Evolutionary conservation across 2,888 invertebrate genomes (phyloP).

Genomic region (Caenorhabditis angaria): DNA sequence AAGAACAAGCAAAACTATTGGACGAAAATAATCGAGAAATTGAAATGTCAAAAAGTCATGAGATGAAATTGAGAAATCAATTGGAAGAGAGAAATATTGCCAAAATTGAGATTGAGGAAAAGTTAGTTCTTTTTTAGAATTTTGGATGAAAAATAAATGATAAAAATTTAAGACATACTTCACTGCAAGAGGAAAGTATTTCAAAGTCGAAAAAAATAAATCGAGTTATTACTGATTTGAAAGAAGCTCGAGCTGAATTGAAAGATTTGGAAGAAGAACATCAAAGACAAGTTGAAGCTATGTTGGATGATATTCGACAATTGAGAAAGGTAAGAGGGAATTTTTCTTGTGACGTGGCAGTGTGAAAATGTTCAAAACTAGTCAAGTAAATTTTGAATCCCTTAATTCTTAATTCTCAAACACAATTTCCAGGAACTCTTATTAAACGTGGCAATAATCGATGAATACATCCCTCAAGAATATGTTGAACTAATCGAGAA

Average conservation of each 20-base stretch:
- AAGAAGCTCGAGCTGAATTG: slow-evolving; percentile 48
- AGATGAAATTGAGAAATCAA: slow-evolving; percentile 38
- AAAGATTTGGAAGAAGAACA: slow-evolving; percentile 84
- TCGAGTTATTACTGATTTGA: slow-evolving; percentile 41
- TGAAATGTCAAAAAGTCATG: slow-evolving; percentile 49
- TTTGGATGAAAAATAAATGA: slow-evolving; percentile 73
- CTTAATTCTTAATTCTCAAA: too few species aligned
- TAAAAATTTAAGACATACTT: slow-evolving; percentile 79
- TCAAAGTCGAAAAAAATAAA: slow-evolving; percentile 92
- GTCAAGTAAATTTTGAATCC: too few species aligned
- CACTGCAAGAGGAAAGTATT: slow-evolving; percentile 90
- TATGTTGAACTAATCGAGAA: slow-evolving; percentile 80
- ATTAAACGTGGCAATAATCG: slow-evolving; percentile 87
- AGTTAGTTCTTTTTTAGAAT: slow-evolving; percentile 19
- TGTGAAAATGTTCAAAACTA: not conserved
- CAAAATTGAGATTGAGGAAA: slow-evolving; percentile 54
- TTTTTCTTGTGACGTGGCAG: not conserved
- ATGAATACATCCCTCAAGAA: slow-evolving; percentile 90
- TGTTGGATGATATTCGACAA: slow-evolving; percentile 89
- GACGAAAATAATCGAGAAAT: slow-evolving; percentile 59
- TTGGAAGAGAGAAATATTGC: slow-evolving; percentile 42
- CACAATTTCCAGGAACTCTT: slow-evolving; percentile 80
- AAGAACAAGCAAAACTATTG: slow-evolving; percentile 53
- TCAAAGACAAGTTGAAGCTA: slow-evolving; percentile 94
- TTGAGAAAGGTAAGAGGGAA: slow-evolving; percentile 77